Conservation (phyloP, 1,140 invertebrate genomes). For the Drosophila tani region DNA sequence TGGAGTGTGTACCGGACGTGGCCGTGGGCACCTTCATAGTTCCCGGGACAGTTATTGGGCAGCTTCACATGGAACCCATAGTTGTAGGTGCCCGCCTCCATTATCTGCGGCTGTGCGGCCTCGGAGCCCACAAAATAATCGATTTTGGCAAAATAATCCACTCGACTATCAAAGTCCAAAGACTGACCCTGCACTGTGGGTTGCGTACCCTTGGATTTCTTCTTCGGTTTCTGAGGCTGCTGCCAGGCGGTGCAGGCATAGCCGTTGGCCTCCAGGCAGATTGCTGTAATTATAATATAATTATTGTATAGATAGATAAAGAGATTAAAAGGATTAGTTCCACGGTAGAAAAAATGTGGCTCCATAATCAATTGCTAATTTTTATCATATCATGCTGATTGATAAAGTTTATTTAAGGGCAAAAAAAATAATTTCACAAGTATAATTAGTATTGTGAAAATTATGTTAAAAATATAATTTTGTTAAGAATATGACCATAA, state of each 20-base stretch:
- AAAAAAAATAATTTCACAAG: not conserved
- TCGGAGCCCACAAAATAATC: constrained; percentile 82
- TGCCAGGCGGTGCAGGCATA: constrained; percentile 65
- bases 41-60: constrained; percentile 87
- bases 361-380: not conserved
- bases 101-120: constrained; percentile 51
- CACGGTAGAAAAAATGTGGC: not conserved
- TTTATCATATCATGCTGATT: not conserved
- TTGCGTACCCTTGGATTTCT: constrained; percentile 33
- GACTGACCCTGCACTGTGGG: constrained; percentile 16
- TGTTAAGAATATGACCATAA: too few species aligned
- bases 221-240: constrained; percentile 35
- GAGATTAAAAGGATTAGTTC: not conserved
- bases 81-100: constrained; percentile 85
- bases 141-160: constrained; percentile 76
- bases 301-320: not conserved
- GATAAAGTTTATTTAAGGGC: not conserved
- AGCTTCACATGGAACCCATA: constrained; percentile 87
- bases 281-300: constrained; percentile 32
- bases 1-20: constrained; percentile 89
- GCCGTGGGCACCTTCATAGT: constrained; percentile 90
- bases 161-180: constrained; percentile 52
- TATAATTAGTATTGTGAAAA: not conserved
- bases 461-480: not conserved
- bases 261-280: constrained; percentile 67